These are phyloP conservation scores for Trichogramma pretiosum DNA, from an alignment of 1,140 invertebrate species.

Conservation along the genomic window DNA sequence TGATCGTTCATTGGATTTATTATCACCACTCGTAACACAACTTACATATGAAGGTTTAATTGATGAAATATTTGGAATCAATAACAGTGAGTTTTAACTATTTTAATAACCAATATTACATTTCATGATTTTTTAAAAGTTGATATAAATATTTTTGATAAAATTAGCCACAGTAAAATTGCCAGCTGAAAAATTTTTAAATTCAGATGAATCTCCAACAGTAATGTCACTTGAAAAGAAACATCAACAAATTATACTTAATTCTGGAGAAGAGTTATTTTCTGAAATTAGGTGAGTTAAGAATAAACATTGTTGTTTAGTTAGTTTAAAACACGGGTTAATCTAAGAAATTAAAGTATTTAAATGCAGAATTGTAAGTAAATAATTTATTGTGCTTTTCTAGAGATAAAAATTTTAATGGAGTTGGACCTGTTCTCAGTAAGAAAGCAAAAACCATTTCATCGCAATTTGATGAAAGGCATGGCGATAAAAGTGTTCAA, in stretches of 20 bases:
- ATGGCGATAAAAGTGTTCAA: slow-evolving; percentile 78
- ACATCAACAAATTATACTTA: slow-evolving; percentile 76
- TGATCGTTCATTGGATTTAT: slow-evolving; percentile 83
- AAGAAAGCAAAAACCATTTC: slow-evolving; percentile 82
- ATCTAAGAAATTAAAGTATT: background rate
- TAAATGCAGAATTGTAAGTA: background rate
- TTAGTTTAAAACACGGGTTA: background rate
- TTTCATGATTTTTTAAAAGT: background rate
- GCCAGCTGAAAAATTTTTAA: slow-evolving; percentile 74
- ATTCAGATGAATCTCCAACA: slow-evolving; percentile 53
- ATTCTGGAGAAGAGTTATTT: slow-evolving; percentile 85
- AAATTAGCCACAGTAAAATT: slow-evolving; percentile 68
- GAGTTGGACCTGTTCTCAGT: slow-evolving; percentile 75
- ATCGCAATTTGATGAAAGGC: slow-evolving; percentile 75
- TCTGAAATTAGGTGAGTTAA: slow-evolving; percentile 57
- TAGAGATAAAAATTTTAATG: slow-evolving; percentile 90
- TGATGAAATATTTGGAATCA: slow-evolving; percentile 78
- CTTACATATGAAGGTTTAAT: slow-evolving; percentile 96
- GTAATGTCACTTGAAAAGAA: slow-evolving; percentile 58
- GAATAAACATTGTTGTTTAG: background rate
- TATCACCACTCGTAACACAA: slow-evolving; percentile 88
- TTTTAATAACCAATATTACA: background rate
- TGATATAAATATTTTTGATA: slow-evolving; percentile 15
- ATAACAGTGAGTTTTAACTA: slow-evolving; percentile 49
- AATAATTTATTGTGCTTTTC: slow-evolving; percentile 26